These are phyloP conservation scores for Spermophilus dauricus DNA, from an alignment of 2,113 vertebrate genomes.

Conservation along the genomic window DNA sequence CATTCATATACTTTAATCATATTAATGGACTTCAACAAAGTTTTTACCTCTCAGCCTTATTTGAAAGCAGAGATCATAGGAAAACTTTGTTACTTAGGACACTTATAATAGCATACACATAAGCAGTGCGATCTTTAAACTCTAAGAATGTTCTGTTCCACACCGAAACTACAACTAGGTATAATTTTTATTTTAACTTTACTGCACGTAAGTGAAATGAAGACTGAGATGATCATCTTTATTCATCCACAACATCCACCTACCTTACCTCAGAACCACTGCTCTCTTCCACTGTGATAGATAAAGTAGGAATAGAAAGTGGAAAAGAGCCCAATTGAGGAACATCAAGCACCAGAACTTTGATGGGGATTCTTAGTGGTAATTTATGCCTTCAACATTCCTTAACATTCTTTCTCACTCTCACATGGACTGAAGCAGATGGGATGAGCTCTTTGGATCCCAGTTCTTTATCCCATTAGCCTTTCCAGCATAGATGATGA, in stretches of 20 bases:
- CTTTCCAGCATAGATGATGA: not conserved
- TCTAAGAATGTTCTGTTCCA: not conserved
- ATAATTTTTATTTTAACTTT: slow-evolving; percentile 33
- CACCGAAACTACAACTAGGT: not conserved
- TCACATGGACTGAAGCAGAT: not conserved
- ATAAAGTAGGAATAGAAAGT: not conserved
- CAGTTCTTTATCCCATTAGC: not conserved
- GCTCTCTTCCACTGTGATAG: not conserved
- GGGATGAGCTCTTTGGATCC: fast-evolving
- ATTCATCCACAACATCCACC: not conserved
- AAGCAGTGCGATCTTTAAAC: not conserved
- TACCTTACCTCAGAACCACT: not conserved
- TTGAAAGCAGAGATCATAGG: not conserved
- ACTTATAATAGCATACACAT: not conserved
- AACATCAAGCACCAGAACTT: not conserved
- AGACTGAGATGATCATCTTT: not conserved
- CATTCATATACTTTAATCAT: slow-evolving; percentile 22
- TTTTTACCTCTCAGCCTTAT: not conserved
- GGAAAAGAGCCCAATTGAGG: not conserved
- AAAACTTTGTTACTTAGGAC: not conserved
- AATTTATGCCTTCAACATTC: not conserved
- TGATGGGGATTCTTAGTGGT: not conserved
- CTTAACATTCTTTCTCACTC: not conserved
- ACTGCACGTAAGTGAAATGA: not conserved
- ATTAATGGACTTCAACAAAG: not conserved